phyloP scores from a whole-genome alignment of 2,113 vertebrate genomes.

The Electrona antarctica region DNA sequence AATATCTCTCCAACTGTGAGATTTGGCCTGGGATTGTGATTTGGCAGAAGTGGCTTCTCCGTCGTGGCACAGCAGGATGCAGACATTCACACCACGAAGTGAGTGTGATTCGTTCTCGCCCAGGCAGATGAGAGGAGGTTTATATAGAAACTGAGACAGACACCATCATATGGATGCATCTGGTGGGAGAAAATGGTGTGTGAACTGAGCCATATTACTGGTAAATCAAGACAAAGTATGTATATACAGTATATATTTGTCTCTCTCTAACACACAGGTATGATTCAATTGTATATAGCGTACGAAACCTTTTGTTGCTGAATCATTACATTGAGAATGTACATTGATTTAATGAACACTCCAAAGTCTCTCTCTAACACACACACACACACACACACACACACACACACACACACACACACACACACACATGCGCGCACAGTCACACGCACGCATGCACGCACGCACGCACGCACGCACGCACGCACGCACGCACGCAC shows the following conservation, averaged over 20 bases:
- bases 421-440: not conserved
- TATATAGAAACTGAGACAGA: conserved; percentile 77
- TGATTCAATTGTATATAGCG: too few relatives aligned
- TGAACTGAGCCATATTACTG: conserved; percentile 55
- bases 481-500: not conserved
- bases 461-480: not conserved
- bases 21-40: conserved; percentile 50
- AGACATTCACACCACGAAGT: conserved; percentile 74
- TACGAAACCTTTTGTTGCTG: too few relatives aligned
- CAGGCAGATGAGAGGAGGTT: conserved; percentile 70
- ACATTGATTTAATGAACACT: too few relatives aligned
- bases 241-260: too few relatives aligned
- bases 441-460: too few relatives aligned
- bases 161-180: conserved; percentile 76
- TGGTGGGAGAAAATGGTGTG: conserved; percentile 66
- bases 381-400: not conserved
- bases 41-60: conserved; percentile 67
- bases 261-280: too few relatives aligned
- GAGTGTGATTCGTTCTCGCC: conserved; percentile 75
- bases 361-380: not conserved
- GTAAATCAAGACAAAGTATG: too few relatives aligned
- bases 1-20: conserved; percentile 60
- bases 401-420: not conserved
- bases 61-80: conserved; percentile 66
- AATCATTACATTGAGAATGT: too few relatives aligned